These are phyloP conservation scores for Eubasilissa splendida DNA, from an alignment of 2,888 invertebrate species.

Conservation along the genomic window DNA sequence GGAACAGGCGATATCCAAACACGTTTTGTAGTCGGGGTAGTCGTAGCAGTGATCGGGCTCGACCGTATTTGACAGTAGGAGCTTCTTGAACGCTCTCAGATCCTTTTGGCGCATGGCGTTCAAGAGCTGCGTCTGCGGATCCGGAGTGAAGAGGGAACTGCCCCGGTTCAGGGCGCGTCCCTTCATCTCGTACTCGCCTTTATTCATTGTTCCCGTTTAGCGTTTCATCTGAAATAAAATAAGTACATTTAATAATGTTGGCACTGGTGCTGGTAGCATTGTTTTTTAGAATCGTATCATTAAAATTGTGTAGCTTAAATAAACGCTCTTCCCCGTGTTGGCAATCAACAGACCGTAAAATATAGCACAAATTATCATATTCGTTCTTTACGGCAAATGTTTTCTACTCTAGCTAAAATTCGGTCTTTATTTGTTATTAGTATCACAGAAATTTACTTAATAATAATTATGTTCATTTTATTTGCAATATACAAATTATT, in stretches of 20 bases:
- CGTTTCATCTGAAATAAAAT: constrained; percentile 41
- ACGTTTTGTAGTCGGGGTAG: constrained; percentile 74
- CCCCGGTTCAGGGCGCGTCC: constrained; percentile 65
- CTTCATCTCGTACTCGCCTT: constrained; percentile 68
- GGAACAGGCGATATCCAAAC: constrained; percentile 74
- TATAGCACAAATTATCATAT: too few species aligned
- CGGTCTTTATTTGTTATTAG: too few species aligned
- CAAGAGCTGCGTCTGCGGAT: constrained; percentile 70
- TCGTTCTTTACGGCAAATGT: too few species aligned
- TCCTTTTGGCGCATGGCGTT: constrained; percentile 72
- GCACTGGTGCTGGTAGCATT: too few species aligned
- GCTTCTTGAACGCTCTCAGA: constrained; percentile 69
- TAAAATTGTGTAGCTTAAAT: too few species aligned
- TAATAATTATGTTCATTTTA: too few species aligned
- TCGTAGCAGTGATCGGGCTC: constrained; percentile 73
- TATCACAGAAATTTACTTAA: too few species aligned
- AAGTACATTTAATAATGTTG: not conserved
- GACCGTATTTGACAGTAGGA: constrained; percentile 68
- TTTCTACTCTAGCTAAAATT: too few species aligned
- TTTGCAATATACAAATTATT: too few species aligned
- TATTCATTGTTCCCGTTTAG: constrained; percentile 41
- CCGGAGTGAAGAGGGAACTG: constrained; percentile 68
- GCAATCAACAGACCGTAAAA: too few species aligned
- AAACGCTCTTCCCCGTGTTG: too few species aligned
- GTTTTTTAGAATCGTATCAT: too few species aligned